These are phyloP conservation scores for Fragum sueziense DNA, from an alignment of 2,888 invertebrate genomes.

Conservation along the genomic window DNA sequence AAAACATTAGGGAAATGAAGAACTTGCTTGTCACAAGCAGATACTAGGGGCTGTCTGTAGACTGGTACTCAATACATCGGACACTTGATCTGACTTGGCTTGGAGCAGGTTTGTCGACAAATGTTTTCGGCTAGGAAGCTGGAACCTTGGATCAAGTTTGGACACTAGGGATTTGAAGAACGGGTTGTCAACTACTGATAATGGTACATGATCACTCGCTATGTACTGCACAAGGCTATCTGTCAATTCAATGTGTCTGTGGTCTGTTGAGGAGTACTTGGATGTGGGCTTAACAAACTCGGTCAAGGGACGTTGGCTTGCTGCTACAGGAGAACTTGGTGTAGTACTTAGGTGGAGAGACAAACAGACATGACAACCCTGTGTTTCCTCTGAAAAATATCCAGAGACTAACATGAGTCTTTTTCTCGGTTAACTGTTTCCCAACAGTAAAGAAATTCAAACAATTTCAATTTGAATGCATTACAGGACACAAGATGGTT, in stretches of 20 bases:
- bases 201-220: conserved; percentile 44
- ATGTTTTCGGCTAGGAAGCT: conserved; percentile 35
- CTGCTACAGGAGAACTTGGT: background rate
- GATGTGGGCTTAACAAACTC: conserved; percentile 5
- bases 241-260: conserved; percentile 25
- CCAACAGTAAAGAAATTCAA: too few species aligned
- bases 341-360: background rate
- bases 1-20: too few species aligned
- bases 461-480: too few species aligned
- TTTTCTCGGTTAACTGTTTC: too few species aligned
- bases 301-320: background rate
- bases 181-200: conserved; percentile 40
- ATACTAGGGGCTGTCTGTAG: conserved; percentile 45
- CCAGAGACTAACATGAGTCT: too few species aligned
- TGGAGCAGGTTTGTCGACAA: conserved; percentile 24
- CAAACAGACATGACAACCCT: background rate
- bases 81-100: conserved; percentile 26
- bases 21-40: too few species aligned
- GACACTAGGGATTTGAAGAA: conserved; percentile 33
- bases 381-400: conserved; percentile 3
- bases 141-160: conserved; percentile 29
- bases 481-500: too few species aligned
- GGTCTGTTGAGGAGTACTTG: conserved; percentile 31
- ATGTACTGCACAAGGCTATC: conserved; percentile 41
- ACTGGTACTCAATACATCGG: conserved; percentile 14